phyloP scores from a whole-genome alignment of 2,113 vertebrate genomes.

The Trematomus loennbergii region DNA sequence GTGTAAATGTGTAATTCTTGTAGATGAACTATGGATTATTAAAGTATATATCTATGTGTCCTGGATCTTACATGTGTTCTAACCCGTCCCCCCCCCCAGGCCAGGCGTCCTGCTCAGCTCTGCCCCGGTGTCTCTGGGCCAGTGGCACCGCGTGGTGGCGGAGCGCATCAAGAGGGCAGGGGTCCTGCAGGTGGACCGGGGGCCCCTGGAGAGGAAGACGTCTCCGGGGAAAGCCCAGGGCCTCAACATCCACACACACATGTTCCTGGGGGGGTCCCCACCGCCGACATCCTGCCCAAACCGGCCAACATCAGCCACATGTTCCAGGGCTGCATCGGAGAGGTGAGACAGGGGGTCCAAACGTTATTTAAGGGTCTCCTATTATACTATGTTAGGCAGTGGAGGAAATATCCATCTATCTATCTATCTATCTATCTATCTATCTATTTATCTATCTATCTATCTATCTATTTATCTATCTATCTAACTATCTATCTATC shows the following conservation, averaged over 20 bases:
- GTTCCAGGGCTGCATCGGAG: conserved; percentile 90
- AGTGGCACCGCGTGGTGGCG: conserved; percentile 90
- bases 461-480: no score
- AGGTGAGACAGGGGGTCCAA: no score
- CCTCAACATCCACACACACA: conserved; percentile 91
- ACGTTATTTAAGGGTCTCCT: no score
- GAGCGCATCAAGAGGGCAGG: conserved; percentile 89
- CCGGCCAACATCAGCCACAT: conserved; percentile 86
- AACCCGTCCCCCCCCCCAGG: conserved; percentile 76
- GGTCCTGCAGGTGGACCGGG: conserved; percentile 84
- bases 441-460: no score
- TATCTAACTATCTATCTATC: no score
- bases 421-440: no score
- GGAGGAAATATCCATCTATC: no score
- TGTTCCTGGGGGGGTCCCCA: conserved; percentile 92
- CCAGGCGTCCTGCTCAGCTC: conserved; percentile 87
- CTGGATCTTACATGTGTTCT: no score
- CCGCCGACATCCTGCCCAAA: conserved; percentile 83
- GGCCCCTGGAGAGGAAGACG: conserved; percentile 82
- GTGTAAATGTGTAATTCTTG: no score
- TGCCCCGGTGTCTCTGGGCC: conserved; percentile 85
- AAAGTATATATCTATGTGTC: no score
- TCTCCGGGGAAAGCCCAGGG: conserved; percentile 95
- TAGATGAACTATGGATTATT: no score
- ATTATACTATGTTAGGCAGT: no score